A percentile compares a stretch with the other conserved stretches of the same genome.
Evolutionary conservation across 2,888 invertebrate species (phyloP).

Genomic region (Scaptomyza cyrtandrae): DNA sequence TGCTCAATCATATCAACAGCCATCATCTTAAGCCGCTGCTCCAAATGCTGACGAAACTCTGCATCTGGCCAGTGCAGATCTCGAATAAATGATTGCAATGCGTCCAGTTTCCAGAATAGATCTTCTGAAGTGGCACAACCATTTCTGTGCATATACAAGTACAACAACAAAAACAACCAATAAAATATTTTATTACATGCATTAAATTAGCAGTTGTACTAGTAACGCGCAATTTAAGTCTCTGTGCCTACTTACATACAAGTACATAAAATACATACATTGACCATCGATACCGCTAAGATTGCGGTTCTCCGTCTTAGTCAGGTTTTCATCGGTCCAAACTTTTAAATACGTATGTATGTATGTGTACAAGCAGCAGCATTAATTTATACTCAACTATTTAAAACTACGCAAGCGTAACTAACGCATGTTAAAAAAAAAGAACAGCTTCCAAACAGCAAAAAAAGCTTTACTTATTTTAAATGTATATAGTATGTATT

Average conservation of each 20-base stretch:
- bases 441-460: background rate
- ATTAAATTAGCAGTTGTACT: background rate
- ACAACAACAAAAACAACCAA: conserved; percentile 1
- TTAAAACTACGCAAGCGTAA: background rate
- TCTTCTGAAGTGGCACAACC: conserved; percentile 99
- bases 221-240: background rate
- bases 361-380: background rate
- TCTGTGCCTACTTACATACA: conserved; percentile 4
- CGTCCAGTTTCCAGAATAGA: conserved; percentile 99
- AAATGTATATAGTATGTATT: background rate
- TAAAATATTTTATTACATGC: background rate
- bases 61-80: conserved; percentile 99
- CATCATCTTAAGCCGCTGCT: conserved; percentile 98
- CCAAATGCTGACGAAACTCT: conserved; percentile 97
- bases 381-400: background rate
- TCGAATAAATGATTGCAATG: conserved; percentile 98
- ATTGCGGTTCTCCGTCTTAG: background rate
- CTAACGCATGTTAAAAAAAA: background rate
- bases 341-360: no score
- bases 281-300: background rate
- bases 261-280: background rate
- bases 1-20: conserved; percentile 99
- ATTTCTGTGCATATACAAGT: conserved; percentile 87
- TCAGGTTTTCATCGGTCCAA: background rate
- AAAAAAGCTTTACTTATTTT: background rate